Conservation (phyloP, 1,140 invertebrate genomes). For the Matsumurasca onukii region DNA sequence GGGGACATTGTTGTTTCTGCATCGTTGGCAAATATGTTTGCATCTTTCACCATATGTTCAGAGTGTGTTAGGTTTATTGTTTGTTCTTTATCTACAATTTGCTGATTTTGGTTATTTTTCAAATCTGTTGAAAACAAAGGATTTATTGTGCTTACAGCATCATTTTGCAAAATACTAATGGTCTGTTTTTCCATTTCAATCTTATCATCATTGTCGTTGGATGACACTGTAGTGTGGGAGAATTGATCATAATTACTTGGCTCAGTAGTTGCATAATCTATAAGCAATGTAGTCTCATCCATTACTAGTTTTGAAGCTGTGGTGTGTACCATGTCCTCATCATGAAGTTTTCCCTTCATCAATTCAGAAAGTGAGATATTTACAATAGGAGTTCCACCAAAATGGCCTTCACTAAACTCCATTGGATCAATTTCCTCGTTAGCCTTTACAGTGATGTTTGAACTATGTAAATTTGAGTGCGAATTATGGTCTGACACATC, state of each 20-base stretch:
- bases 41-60: neutral
- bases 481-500: too few relatives aligned
- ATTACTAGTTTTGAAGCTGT: neutral
- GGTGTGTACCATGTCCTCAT: neutral
- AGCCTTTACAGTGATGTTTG: neutral
- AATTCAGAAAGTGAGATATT: conserved; percentile 28
- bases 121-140: neutral
- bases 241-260: too few relatives aligned
- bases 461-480: neutral
- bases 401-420: conserved; percentile 20
- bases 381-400: conserved; percentile 25
- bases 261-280: too few relatives aligned
- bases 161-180: neutral
- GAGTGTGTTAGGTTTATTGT: too few relatives aligned
- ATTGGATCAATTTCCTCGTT: conserved; percentile 11
- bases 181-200: conserved; percentile 10
- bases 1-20: conserved; percentile 8
- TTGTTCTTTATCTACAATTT: neutral
- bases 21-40: neutral
- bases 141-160: conserved; percentile 11
- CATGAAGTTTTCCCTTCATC: conserved; percentile 13
- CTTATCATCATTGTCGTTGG: too few relatives aligned
- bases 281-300: conserved; percentile 11
- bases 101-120: neutral
- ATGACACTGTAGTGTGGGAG: too few relatives aligned